Percentiles rank a stretch among this genome's conserved stretches.
These are phyloP conservation scores for Hydra vulgaris DNA, from an alignment of 30 jellyfish, hydroid and myxozoan genomes.

Conservation along the genomic window DNA sequence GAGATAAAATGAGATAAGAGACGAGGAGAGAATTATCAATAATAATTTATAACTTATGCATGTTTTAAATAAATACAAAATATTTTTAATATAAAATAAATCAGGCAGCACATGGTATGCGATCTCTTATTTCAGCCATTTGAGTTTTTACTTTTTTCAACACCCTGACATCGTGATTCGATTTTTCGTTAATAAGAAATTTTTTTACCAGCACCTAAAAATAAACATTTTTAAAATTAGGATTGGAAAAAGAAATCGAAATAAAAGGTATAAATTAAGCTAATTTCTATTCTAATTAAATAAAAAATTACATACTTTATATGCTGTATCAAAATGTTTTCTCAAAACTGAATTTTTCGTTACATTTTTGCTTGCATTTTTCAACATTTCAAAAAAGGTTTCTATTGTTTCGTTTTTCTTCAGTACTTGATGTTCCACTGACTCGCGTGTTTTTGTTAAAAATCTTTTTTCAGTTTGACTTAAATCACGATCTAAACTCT, in stretches of 20 bases:
- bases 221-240: too few species aligned
- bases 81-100: too few species aligned
- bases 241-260: not conserved
- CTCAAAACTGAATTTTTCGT: not conserved
- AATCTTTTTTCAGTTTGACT: not conserved
- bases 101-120: not conserved
- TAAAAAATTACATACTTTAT: not conserved
- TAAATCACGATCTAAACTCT: not conserved
- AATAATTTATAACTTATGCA: too few species aligned
- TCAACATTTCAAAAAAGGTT: not conserved
- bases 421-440: not conserved
- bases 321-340: not conserved
- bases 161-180: not conserved
- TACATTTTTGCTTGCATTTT: not conserved
- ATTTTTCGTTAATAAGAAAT: not conserved
- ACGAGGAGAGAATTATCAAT: too few species aligned
- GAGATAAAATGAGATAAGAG: too few species aligned
- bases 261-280: not conserved
- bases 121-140: not conserved
- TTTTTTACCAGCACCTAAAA: not conserved
- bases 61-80: too few species aligned
- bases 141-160: not conserved
- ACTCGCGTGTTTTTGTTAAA: not conserved
- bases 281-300: too few species aligned
- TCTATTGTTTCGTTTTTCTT: not conserved